phyloP scores from a whole-genome alignment of 2,888 invertebrate genomes.

The Clistopyga incitator region DNA sequence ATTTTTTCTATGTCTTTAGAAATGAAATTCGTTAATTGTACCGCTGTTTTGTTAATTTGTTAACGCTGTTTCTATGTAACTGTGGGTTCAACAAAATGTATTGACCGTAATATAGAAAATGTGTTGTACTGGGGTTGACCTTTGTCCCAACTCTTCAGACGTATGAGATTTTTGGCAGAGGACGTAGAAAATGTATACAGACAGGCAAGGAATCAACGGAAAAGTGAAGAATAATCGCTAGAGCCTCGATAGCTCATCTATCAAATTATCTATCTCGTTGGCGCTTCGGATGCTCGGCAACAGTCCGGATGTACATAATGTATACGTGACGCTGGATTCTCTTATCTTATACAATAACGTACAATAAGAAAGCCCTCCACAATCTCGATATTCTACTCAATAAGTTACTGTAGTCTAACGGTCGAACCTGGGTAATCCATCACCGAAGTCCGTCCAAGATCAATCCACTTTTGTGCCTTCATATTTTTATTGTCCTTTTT shows the following conservation, averaged over 20 bases:
- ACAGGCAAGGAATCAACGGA: background rate
- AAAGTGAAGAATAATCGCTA: slow-evolving; percentile 11
- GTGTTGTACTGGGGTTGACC: too few species aligned
- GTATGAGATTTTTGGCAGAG: background rate
- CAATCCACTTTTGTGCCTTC: slow-evolving; percentile 12
- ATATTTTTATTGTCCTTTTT: background rate
- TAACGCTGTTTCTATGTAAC: too few species aligned
- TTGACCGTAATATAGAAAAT: too few species aligned
- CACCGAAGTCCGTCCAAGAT: background rate
- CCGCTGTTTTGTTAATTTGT: too few species aligned
- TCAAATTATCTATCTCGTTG: slow-evolving; percentile 38
- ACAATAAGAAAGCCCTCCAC: slow-evolving; percentile 7
- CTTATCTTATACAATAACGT: slow-evolving; percentile 11
- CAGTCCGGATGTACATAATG: slow-evolving; percentile 16
- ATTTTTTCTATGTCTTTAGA: too few species aligned
- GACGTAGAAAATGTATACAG: background rate
- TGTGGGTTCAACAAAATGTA: too few species aligned
- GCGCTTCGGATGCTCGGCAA: background rate
- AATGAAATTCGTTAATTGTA: too few species aligned
- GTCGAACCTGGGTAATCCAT: slow-evolving; percentile 20
- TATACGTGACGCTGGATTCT: background rate
- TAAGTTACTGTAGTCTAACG: background rate
- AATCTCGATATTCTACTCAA: slow-evolving; percentile 5
- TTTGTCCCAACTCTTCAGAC: background rate
- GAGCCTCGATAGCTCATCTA: slow-evolving; percentile 20